Evolutionary conservation across 1,140 invertebrate genomes (phyloP), one percentile per base, ranked within the genome.

Genomic region (Drosophila parvula): DNA sequence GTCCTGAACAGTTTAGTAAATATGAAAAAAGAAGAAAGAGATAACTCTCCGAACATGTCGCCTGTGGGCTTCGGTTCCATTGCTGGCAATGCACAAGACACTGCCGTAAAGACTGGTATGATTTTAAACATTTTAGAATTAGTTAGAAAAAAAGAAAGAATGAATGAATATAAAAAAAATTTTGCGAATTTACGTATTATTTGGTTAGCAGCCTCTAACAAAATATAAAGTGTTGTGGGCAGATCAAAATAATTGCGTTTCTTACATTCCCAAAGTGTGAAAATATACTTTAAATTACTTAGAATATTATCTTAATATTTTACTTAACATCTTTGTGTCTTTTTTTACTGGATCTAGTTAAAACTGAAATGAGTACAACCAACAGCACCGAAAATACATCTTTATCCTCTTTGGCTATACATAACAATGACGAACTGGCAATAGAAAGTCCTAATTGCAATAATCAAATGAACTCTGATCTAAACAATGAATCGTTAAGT

Each of bases 21-120:
- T 59, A 59, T 91, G 40, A 91, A 91, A 59, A 91, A 91, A 47
- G 90, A 91, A 55, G 82, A 90, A n/a, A 69, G 90, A 44, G 80
- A 74, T 16, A 58, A 79, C 16, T 88, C 90, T 4, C 90, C 90
- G 40, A 86, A 75, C 5, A 76, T 91, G 76, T 90, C 90, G 3
- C 85, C 90, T 14, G 80, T 81, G 50, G 90, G 90, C 10, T 91
- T 90, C 59, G 82, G 90, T 10, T 79, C 89, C 10, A 79, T 91
- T 69, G 58, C 58, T 67, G 61, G 64, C 4, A 79, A 34, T 61
- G 27, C 34, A 14, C 38, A 53, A 9, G 86, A 79, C 38, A 45
- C 36, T 50, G 63, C 67, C 3, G 41, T 43, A 10, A 82, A 76
- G 14, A 65, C 79, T 16, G 74, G 85, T 86, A 81, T 27, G 48